These are phyloP conservation scores for Ptychadena robeensis DNA, from an alignment of 2,797 vertebrate genomes.

Conservation along the genomic window DNA sequence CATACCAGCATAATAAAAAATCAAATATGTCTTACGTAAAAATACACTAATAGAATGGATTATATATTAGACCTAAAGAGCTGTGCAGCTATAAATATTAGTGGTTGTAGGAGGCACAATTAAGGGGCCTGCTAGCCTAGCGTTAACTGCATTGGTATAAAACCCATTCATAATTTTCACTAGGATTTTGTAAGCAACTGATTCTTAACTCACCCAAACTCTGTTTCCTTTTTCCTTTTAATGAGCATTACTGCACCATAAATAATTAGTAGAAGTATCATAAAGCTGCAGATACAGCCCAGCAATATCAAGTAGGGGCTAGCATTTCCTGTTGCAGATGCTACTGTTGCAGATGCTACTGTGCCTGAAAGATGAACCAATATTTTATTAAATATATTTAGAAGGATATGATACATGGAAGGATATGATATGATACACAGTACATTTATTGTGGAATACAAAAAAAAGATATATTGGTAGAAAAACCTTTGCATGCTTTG, in stretches of 20 bases:
- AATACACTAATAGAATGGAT: too few species aligned
- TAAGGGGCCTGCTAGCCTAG: not conserved
- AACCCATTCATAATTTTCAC: too few species aligned
- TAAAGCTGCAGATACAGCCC: constrained; percentile 79
- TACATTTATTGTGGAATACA: too few species aligned
- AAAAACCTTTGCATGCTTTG: too few species aligned
- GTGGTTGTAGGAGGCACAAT: too few species aligned
- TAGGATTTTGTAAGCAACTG: not conserved
- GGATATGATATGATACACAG: too few species aligned
- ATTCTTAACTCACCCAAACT: constrained; percentile 78
- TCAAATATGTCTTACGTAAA: too few species aligned
- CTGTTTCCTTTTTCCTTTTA: constrained; percentile 77
- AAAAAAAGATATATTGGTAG: too few species aligned
- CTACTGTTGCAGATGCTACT: constrained; percentile 75
- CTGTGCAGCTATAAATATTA: too few species aligned
- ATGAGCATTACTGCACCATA: constrained; percentile 77
- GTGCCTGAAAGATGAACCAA: constrained; percentile 64
- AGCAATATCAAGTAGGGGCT: constrained; percentile 78
- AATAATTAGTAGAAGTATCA: constrained; percentile 79
- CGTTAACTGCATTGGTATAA: too few species aligned
- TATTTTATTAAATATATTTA: not conserved
- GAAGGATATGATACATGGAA: not conserved
- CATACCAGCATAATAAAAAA: too few species aligned
- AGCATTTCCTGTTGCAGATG: constrained; percentile 71
- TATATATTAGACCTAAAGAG: too few species aligned